These are phyloP conservation scores for Ophraella communa DNA, from an alignment of 2,888 invertebrate genomes.

Conservation along the genomic window DNA sequence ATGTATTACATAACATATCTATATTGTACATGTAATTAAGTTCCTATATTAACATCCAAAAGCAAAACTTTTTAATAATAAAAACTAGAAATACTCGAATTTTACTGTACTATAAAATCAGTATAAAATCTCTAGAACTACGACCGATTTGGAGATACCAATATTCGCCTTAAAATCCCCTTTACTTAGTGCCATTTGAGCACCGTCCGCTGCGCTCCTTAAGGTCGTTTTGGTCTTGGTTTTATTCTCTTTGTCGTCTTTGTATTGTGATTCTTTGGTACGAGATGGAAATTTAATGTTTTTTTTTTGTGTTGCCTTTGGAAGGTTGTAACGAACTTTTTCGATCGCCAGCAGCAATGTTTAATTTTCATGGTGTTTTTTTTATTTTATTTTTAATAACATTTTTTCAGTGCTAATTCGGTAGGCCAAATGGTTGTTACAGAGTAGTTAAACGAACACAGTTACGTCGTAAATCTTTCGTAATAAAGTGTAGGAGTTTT, in stretches of 20 bases:
- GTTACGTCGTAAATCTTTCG: neutral
- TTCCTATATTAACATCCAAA: neutral
- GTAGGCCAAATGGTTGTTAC: constrained; percentile 23
- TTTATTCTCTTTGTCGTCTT: constrained; percentile 8
- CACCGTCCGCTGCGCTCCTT: neutral
- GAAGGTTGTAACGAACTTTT: constrained; percentile 45
- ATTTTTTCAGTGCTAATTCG: constrained; percentile 29
- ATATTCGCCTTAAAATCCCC: neutral
- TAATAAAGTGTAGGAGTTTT: no score
- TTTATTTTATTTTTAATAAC: constrained; percentile 18
- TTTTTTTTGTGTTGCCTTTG: constrained; percentile 38
- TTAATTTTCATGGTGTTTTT: constrained; percentile 27
- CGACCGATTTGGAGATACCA: neutral
- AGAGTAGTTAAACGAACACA: neutral
- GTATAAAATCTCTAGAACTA: neutral
- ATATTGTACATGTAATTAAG: no score
- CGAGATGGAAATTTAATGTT: constrained; percentile 23
- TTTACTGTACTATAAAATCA: neutral
- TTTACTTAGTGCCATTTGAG: neutral
- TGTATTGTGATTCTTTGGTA: constrained; percentile 9
- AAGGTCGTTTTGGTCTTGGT: neutral
- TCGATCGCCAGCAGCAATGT: constrained; percentile 15
- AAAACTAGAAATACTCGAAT: neutral
- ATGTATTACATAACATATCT: no score
- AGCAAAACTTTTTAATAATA: neutral